phyloP scores from a whole-genome alignment of 92 coral and sea anemone genomes.

The Parazoanthus atlanticus region DNA sequence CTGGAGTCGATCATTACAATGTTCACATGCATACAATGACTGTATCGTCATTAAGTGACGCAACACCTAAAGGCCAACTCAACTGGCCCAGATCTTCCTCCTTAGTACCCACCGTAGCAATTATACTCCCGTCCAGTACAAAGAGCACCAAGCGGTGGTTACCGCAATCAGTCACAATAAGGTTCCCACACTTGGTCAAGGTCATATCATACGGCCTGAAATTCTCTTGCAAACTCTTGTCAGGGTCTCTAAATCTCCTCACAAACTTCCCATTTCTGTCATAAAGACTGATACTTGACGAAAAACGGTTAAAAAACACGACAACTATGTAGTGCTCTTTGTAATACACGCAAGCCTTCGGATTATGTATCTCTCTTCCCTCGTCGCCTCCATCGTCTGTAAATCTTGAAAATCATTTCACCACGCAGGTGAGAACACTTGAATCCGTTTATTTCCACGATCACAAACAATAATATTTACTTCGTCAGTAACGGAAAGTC shows the following conservation, averaged over 20 bases:
- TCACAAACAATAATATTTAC: background rate
- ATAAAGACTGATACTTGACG: too few relatives aligned
- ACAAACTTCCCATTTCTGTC: too few relatives aligned
- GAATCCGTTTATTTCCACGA: background rate
- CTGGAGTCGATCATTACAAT: background rate
- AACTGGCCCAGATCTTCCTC: background rate
- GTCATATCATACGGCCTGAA: background rate
- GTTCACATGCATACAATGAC: background rate
- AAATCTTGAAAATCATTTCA: background rate
- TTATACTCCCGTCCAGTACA: too few relatives aligned
- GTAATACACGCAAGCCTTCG: too few relatives aligned
- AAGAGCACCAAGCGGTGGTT: too few relatives aligned
- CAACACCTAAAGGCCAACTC: background rate
- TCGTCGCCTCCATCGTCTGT: too few relatives aligned
- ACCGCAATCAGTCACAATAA: too few relatives aligned
- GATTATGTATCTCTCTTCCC: too few relatives aligned
- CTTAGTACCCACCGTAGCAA: slow-evolving; percentile 9
- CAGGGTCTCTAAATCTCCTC: too few relatives aligned
- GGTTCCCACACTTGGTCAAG: background rate
- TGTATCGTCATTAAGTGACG: background rate
- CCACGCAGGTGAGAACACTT: background rate
- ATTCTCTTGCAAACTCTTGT: too few relatives aligned
- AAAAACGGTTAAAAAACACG: too few relatives aligned
- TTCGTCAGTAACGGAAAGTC: background rate
- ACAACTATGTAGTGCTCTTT: too few relatives aligned